These are phyloP conservation scores for Steatocranus sp. DNA, from an alignment of 2,797 vertebrate genomes.

Conservation along the genomic window DNA sequence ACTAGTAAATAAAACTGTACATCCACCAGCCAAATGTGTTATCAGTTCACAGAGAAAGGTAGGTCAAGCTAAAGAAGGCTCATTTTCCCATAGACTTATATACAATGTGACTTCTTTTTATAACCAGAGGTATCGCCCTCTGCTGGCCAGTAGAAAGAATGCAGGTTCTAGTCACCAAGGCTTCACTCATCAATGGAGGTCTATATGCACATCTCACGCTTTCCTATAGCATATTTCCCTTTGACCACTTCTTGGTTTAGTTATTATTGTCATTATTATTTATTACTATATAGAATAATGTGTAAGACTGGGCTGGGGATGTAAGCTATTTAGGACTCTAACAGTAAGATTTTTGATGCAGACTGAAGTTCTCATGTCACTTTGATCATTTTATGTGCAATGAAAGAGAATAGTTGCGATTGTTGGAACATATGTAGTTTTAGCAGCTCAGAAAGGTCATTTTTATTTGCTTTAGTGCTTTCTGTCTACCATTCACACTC, in stretches of 20 bases:
- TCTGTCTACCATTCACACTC: rapidly evolving
- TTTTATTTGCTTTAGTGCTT: not conserved
- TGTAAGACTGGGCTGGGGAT: rapidly evolving
- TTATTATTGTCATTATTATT: not conserved
- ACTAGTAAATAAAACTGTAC: not conserved
- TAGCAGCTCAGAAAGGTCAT: not conserved
- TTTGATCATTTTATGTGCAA: not conserved
- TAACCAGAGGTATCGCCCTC: not conserved
- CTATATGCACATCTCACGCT: rapidly evolving
- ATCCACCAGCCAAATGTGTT: not conserved
- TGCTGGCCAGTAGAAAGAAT: not conserved
- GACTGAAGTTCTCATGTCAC: not conserved
- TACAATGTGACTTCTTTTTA: not conserved
- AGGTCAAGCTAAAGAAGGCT: not conserved
- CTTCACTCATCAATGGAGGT: not conserved
- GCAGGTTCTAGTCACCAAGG: rapidly evolving
- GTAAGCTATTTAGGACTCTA: not conserved
- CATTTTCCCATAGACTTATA: not conserved
- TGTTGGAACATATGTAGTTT: not conserved
- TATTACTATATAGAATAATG: not conserved
- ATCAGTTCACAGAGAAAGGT: not conserved
- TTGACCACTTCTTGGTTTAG: not conserved
- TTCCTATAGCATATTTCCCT: not conserved
- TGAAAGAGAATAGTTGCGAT: rapidly evolving
- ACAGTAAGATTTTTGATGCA: not conserved